Conservation (phyloP, 2,888 invertebrate species). For the Sipha maydis region DNA sequence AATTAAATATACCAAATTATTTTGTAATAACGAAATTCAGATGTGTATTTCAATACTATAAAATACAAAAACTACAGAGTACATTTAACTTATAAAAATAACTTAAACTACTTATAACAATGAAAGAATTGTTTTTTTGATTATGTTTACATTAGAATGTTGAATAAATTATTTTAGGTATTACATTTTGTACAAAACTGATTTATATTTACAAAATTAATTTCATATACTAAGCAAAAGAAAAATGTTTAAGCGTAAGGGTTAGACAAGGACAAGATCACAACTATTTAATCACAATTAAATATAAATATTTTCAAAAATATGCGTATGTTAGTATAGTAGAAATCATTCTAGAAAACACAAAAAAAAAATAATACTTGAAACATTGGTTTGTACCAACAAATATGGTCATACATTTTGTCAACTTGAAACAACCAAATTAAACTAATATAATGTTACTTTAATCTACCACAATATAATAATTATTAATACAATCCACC, state of each 20-base stretch:
- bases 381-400: background rate
- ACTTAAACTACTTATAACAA: background rate
- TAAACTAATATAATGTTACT: conserved; percentile 15
- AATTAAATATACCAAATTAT: conserved; percentile 20
- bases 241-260: conserved; percentile 18
- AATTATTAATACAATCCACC: background rate
- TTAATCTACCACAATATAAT: conserved; percentile 28
- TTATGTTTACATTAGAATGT: background rate
- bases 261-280: conserved; percentile 28
- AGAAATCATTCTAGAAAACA: conserved; percentile 18
- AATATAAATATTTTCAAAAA: background rate
- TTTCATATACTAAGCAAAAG: conserved; percentile 19
- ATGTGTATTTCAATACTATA: conserved; percentile 28
- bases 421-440: conserved; percentile 43
- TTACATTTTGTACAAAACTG: background rate
- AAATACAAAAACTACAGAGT: conserved; percentile 19
- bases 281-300: conserved; percentile 5
- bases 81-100: conserved; percentile 16
- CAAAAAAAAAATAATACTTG: conserved; percentile 25
- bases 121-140: conserved; percentile 7
- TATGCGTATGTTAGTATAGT: background rate
- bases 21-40: background rate
- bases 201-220: conserved; percentile 4
- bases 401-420: conserved; percentile 11
- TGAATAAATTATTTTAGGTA: background rate